Evolutionary conservation across 2,797 vertebrate genomes (phyloP).

Genomic region (Cygnus olor): DNA sequence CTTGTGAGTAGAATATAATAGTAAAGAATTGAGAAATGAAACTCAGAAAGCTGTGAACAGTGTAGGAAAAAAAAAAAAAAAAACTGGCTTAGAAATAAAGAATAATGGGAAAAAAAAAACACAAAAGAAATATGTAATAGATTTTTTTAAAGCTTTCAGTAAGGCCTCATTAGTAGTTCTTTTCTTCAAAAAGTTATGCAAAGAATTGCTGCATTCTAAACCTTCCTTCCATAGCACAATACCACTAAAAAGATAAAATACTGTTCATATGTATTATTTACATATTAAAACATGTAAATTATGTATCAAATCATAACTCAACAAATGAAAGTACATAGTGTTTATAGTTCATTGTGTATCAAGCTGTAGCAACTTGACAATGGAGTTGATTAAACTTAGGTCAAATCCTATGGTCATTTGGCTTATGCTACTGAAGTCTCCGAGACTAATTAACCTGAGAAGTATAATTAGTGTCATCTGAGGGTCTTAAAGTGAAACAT

Average conservation of each 20-base stretch:
- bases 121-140: not conserved
- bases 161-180: not conserved
- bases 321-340: not conserved
- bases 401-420: not conserved
- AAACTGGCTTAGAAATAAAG: not conserved
- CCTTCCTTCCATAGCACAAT: not conserved
- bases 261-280: constrained; percentile 19
- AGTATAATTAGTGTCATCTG: not conserved
- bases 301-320: not conserved
- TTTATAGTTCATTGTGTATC: constrained; percentile 1
- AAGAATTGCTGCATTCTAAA: not conserved
- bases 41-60: not conserved
- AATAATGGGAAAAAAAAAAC: not conserved
- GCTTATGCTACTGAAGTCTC: not conserved
- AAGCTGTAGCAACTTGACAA: not conserved
- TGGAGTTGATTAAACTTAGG: not conserved
- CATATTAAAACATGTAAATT: constrained; percentile 35
- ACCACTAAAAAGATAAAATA: constrained; percentile 18
- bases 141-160: not conserved
- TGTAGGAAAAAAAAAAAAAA: not conserved
- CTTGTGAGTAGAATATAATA: not conserved
- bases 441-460: constrained; percentile 28
- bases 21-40: not conserved
- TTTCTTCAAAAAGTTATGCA: constrained; percentile 8
- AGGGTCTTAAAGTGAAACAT: not conserved